These are phyloP conservation scores for Microvelia longipes DNA, from an alignment of 1,140 invertebrate genomes.

Conservation along the genomic window DNA sequence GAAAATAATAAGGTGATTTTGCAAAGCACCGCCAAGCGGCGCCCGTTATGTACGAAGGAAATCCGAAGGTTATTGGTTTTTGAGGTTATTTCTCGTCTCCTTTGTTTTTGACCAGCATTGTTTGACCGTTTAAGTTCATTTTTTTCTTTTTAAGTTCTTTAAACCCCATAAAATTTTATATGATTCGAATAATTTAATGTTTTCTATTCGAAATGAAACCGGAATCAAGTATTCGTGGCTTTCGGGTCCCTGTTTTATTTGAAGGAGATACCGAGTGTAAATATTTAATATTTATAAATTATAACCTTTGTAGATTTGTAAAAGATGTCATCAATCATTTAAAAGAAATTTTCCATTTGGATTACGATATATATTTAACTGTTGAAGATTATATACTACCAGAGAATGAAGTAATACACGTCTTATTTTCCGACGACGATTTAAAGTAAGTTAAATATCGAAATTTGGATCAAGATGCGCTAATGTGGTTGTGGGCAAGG, in stretches of 20 bases:
- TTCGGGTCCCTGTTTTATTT: background rate
- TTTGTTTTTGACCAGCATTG: background rate
- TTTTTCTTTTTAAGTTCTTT: background rate
- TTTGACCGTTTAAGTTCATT: background rate
- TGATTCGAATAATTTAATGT: background rate
- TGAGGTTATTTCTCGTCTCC: background rate
- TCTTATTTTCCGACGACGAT: background rate
- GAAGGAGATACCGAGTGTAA: background rate
- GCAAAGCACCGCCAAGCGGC: background rate
- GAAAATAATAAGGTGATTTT: too few species aligned
- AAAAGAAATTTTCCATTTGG: background rate
- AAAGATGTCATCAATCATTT: background rate
- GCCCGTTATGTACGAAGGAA: background rate
- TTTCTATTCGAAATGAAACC: background rate
- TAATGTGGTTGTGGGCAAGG: background rate
- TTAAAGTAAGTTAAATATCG: background rate
- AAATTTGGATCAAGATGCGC: background rate
- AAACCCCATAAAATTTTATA: too few species aligned
- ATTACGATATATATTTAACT: background rate
- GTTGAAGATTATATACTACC: background rate
- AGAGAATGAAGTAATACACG: background rate
- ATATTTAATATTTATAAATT: background rate
- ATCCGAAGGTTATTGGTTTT: background rate
- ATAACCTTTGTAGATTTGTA: background rate
- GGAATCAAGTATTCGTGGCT: background rate